phyloP scores from a whole-genome alignment of 92 coral and sea anemone species.

The Actinernus sp. region DNA sequence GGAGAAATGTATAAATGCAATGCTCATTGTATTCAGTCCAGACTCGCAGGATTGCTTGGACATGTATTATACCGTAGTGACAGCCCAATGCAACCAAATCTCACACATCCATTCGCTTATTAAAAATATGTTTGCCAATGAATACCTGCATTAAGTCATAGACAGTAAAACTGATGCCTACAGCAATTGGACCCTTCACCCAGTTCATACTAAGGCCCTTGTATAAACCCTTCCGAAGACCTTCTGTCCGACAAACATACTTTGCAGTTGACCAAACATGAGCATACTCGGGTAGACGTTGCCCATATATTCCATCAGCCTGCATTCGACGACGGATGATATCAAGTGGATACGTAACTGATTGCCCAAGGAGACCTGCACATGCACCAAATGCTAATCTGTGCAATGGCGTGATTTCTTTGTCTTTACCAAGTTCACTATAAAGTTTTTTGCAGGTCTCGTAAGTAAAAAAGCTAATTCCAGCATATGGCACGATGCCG shows the following conservation, averaged over 20 bases:
- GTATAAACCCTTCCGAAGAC: slow-evolving; percentile 78
- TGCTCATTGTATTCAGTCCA: too few relatives aligned
- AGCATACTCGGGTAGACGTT: slow-evolving; percentile 77
- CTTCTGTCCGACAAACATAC: slow-evolving; percentile 84
- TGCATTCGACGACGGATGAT: slow-evolving; percentile 99
- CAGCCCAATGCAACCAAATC: too few relatives aligned
- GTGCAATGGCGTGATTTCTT: slow-evolving; percentile 75
- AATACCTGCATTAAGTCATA: slow-evolving; percentile 88
- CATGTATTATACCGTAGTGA: too few relatives aligned
- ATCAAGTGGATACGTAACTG: slow-evolving; percentile 90
- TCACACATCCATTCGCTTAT: too few relatives aligned
- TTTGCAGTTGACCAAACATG: slow-evolving; percentile 90
- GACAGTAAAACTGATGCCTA: slow-evolving; percentile 96
- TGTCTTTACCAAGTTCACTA: slow-evolving; percentile 40
- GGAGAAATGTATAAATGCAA: too few relatives aligned
- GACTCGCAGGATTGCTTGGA: too few relatives aligned
- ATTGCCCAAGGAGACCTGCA: slow-evolving; percentile 96
- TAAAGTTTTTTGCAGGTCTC: slow-evolving; percentile 91
- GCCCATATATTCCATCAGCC: slow-evolving; percentile 82
- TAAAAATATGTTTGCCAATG: slow-evolving; percentile 60
- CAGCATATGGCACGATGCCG: slow-evolving; percentile 96
- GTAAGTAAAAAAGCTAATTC: slow-evolving; percentile 92
- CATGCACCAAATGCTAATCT: slow-evolving; percentile 96
- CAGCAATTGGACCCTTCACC: slow-evolving; percentile 98
- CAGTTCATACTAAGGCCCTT: slow-evolving; percentile 97